Evolutionary conservation across 2,888 invertebrate species (phyloP).

Genomic region (Melinaea menophilus): DNA sequence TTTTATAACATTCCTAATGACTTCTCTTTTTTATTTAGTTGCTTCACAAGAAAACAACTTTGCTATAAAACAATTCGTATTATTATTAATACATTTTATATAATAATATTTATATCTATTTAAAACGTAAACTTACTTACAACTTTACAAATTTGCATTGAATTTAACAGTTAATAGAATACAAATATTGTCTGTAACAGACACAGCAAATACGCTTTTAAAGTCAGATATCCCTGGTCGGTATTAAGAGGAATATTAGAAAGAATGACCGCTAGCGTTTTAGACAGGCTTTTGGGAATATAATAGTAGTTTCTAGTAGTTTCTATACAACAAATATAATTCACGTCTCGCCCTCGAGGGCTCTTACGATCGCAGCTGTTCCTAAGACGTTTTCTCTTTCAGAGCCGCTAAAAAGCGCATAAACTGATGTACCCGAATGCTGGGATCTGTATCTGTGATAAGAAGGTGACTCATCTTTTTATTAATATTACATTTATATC

Average conservation of each 20-base stretch:
- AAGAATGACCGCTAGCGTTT: conserved; percentile 28
- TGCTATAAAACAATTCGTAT: too few relatives aligned
- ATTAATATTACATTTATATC: not conserved
- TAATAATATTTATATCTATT: too few relatives aligned
- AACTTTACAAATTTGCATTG: not conserved
- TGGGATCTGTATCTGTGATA: conserved; percentile 35
- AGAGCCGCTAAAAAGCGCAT: conserved; percentile 70
- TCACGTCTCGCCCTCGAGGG: conserved; percentile 34
- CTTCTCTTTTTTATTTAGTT: too few relatives aligned
- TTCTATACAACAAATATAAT: conserved; percentile 31
- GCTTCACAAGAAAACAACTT: too few relatives aligned
- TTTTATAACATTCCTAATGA: too few relatives aligned
- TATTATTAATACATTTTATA: too few relatives aligned
- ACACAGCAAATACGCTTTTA: conserved; percentile 9
- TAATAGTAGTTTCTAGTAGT: conserved; percentile 22
- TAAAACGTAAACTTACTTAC: too few relatives aligned
- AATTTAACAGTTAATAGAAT: not conserved
- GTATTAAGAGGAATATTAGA: conserved; percentile 27
- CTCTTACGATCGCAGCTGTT: conserved; percentile 37
- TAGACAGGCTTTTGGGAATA: conserved; percentile 25
- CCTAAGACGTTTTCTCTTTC: conserved; percentile 57
- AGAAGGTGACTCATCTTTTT: conserved; percentile 11
- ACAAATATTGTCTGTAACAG: conserved; percentile 1
- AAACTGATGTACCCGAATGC: conserved; percentile 62
- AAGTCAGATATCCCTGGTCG: conserved; percentile 23